Conservation (phyloP, 64 coral and sea anemone species). For the Actinia equina region DNA sequence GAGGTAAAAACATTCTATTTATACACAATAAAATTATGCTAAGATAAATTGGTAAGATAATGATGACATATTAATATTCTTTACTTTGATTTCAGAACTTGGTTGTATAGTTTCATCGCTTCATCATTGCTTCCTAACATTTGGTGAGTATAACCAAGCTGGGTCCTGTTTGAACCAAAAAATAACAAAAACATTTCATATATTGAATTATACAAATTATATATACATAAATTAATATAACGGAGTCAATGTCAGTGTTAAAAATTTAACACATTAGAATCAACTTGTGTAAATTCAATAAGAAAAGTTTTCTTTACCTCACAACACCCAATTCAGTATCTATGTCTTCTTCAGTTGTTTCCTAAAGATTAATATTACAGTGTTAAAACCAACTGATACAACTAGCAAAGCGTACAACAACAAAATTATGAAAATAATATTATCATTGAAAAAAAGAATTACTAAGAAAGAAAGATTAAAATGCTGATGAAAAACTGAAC, state of each 20-base stretch:
- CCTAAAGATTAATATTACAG: slow-evolving; percentile 33
- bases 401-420: neutral
- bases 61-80: neutral
- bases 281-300: neutral
- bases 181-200: neutral
- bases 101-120: slow-evolving; percentile 93
- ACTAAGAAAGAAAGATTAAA: no score
- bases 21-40: no score
- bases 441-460: no score
- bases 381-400: neutral
- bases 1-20: no score
- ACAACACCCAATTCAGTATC: slow-evolving; percentile 91
- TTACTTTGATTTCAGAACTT: slow-evolving; percentile 96
- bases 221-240: neutral
- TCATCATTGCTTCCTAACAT: slow-evolving; percentile 80
- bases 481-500: no score
- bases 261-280: no score
- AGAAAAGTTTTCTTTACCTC: slow-evolving; percentile 22
- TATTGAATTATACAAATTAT: slow-evolving; percentile 10
- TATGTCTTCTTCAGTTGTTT: slow-evolving; percentile 89
- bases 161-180: slow-evolving; percentile 47
- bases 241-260: no score
- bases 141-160: slow-evolving; percentile 82
- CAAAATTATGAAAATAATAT: no score
- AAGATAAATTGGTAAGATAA: no score